Evolutionary conservation across 2,797 vertebrate genomes (phyloP).

Genomic region (Carapus acus): DNA sequence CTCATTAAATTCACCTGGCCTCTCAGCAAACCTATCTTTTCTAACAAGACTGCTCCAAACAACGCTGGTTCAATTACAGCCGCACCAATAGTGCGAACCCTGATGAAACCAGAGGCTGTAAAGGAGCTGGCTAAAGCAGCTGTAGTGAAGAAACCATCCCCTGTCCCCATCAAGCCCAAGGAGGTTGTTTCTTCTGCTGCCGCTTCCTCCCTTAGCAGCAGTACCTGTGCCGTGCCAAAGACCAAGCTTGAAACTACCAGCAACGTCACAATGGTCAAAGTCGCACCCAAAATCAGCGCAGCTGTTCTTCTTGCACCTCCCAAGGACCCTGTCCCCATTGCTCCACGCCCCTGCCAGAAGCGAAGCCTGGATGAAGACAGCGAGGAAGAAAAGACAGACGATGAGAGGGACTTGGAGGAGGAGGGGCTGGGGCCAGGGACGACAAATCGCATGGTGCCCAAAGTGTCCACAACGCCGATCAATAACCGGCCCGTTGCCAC

Average conservation of each 20-base stretch:
- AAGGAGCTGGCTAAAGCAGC: conserved; percentile 60
- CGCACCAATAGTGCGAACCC: conserved; percentile 60
- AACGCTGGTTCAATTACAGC: conserved; percentile 59
- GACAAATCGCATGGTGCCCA: conserved; percentile 72
- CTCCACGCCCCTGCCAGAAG: conserved; percentile 61
- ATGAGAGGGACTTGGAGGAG: conserved; percentile 61
- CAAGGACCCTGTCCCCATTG: conserved; percentile 61
- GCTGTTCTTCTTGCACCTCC: conserved; percentile 56
- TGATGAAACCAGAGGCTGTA: conserved; percentile 63
- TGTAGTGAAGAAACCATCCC: conserved; percentile 57
- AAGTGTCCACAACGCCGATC: conserved; percentile 66
- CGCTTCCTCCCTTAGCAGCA: conserved; percentile 53
- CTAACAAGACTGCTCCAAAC: conserved; percentile 66
- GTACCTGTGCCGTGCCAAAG: conserved; percentile 67
- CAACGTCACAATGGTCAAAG: conserved; percentile 72
- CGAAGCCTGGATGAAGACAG: conserved; percentile 67
- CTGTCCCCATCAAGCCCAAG: conserved; percentile 70
- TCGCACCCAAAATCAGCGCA: conserved; percentile 63
- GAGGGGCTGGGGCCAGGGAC: conserved; percentile 53
- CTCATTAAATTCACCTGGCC: conserved; percentile 82
- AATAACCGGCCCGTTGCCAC: conserved; percentile 60
- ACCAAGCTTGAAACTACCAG: conserved; percentile 70
- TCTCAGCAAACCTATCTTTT: conserved; percentile 75
- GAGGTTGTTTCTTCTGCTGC: conserved; percentile 55
- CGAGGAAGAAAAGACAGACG: conserved; percentile 66